phyloP scores from a whole-genome alignment of 1,140 invertebrate genomes.

The Leguminivora glycinivorella region DNA sequence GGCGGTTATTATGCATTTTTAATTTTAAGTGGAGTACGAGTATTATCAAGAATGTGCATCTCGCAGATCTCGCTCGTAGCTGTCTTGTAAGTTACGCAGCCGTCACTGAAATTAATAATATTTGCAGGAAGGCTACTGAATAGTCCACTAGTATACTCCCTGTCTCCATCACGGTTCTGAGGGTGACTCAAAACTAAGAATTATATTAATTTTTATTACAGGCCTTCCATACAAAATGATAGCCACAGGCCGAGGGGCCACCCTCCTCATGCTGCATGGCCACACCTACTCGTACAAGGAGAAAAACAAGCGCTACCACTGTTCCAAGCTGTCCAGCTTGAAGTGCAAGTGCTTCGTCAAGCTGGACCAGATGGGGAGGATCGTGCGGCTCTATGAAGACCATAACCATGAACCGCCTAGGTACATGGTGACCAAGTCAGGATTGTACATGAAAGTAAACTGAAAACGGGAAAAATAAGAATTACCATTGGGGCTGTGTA shows the following conservation, averaged over 20 bases:
- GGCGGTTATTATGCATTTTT: no score
- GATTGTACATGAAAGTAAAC: not conserved
- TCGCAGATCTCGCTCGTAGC: no score
- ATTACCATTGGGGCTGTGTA: no score
- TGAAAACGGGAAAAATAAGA: no score
- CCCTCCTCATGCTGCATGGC: not conserved
- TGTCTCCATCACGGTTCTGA: no score
- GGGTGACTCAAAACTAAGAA: no score
- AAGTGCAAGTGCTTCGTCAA: slow-evolving; percentile 15
- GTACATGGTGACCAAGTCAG: not conserved
- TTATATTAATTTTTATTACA: not conserved
- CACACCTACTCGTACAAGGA: slow-evolving; percentile 14
- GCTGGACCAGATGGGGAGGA: not conserved
- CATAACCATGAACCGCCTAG: slow-evolving; percentile 3
- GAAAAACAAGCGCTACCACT: not conserved
- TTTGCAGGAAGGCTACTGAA: no score
- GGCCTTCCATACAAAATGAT: not conserved
- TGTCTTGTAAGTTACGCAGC: no score
- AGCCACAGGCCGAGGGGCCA: not conserved
- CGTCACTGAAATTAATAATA: no score
- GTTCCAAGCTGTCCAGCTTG: not conserved
- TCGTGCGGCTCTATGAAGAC: not conserved
- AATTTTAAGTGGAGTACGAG: no score
- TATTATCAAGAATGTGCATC: no score
- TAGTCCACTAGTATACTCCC: no score